Conservation (phyloP, 2,888 invertebrate genomes). For the Coenonympha arcania region DNA sequence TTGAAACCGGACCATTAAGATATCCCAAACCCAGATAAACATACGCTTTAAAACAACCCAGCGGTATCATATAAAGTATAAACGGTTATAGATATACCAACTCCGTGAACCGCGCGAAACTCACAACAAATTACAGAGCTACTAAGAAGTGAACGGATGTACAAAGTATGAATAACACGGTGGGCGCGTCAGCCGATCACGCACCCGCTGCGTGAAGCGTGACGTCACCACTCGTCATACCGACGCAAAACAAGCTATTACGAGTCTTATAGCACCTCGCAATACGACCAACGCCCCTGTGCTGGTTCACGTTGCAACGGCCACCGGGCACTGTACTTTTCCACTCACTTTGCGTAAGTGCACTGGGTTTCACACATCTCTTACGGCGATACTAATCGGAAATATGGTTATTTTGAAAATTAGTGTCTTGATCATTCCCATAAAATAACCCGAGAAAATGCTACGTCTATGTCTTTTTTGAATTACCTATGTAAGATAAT, state of each 20-base stretch:
- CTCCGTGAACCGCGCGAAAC: slow-evolving; percentile 16
- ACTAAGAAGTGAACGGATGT: slow-evolving; percentile 31
- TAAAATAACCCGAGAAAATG: too few relatives aligned
- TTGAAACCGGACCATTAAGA: neutral
- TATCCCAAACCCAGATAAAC: neutral
- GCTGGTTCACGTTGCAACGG: slow-evolving; percentile 31
- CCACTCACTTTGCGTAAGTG: slow-evolving; percentile 49
- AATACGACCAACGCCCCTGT: slow-evolving; percentile 26
- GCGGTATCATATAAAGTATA: neutral
- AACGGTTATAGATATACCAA: slow-evolving; percentile 10
- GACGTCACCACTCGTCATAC: slow-evolving; percentile 62
- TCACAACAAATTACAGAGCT: slow-evolving; percentile 27
- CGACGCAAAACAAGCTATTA: slow-evolving; percentile 32
- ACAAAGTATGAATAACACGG: slow-evolving; percentile 34
- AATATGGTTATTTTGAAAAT: too few relatives aligned
- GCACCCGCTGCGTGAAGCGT: slow-evolving; percentile 46
- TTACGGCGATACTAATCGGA: slow-evolving; percentile 1
- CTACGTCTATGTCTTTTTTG: too few relatives aligned
- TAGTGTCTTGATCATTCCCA: too few relatives aligned
- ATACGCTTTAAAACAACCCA: neutral
- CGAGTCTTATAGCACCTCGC: slow-evolving; percentile 26
- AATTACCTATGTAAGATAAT: too few relatives aligned
- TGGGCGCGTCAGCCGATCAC: slow-evolving; percentile 58
- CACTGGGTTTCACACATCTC: slow-evolving; percentile 18
- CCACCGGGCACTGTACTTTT: slow-evolving; percentile 44